Percentiles rank a stretch among this genome's conserved stretches.
phyloP scores from a whole-genome alignment of 1,140 invertebrate species.

The Nylanderia fulva region DNA sequence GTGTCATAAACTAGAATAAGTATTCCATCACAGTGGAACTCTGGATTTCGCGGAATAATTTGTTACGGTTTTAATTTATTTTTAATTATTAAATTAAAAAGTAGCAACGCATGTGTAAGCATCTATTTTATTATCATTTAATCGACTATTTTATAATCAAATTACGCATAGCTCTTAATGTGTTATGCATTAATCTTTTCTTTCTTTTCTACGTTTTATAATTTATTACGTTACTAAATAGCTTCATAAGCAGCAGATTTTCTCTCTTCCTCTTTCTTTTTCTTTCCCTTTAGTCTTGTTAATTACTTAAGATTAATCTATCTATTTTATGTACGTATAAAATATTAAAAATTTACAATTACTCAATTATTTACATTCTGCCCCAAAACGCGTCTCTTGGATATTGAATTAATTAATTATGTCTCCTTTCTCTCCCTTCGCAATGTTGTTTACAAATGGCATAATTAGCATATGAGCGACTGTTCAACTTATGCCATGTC shows the following conservation, averaged over 20 bases:
- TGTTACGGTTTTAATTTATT: slow-evolving; percentile 3
- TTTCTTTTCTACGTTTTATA: not conserved
- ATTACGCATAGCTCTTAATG: slow-evolving; percentile 4
- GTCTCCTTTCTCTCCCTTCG: slow-evolving; percentile 17
- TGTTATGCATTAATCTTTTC: slow-evolving; percentile 10
- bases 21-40: not conserved
- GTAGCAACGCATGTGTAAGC: not conserved
- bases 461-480: slow-evolving; percentile 13
- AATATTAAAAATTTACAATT: not conserved
- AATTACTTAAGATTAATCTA: slow-evolving; percentile 11
- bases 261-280: too few species aligned
- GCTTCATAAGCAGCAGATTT: not conserved
- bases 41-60: not conserved
- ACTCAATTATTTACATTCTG: not conserved
- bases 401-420: slow-evolving; percentile 38
- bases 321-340: not conserved
- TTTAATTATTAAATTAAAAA: slow-evolving; percentile 26
- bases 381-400: not conserved
- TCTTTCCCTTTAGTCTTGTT: not conserved
- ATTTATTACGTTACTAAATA: not conserved
- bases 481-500: slow-evolving; percentile 30
- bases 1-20: not conserved
- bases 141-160: slow-evolving; percentile 11
- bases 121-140: slow-evolving; percentile 8
- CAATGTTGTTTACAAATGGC: slow-evolving; percentile 10